These are phyloP conservation scores for Buphagus erythrorhynchus DNA, from an alignment of 2,797 vertebrate species.

Conservation along the genomic window DNA sequence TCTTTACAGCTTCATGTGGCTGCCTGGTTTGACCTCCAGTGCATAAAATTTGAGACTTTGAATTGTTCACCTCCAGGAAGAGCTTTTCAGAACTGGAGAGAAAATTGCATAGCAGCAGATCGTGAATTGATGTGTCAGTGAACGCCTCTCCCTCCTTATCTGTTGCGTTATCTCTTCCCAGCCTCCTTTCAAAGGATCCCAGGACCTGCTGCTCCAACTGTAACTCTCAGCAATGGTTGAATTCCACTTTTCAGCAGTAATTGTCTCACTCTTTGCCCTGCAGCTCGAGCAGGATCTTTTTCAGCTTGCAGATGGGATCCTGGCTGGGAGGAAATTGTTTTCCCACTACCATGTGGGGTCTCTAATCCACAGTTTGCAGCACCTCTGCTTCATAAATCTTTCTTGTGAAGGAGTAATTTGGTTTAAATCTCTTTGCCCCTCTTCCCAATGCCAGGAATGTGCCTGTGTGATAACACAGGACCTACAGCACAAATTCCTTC, in stretches of 20 bases:
- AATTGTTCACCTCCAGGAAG: background rate
- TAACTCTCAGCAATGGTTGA: background rate
- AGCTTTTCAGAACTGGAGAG: background rate
- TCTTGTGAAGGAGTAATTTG: background rate
- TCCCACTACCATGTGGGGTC: background rate
- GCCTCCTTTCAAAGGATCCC: background rate
- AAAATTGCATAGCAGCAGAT: background rate
- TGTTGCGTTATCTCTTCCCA: background rate
- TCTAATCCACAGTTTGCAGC: background rate
- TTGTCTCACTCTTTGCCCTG: background rate
- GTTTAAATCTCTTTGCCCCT: background rate
- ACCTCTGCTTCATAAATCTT: background rate
- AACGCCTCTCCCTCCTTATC: background rate
- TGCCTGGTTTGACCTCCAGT: background rate
- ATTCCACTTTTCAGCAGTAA: background rate
- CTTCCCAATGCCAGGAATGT: background rate
- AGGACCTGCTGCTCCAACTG: background rate
- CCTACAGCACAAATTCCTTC: background rate
- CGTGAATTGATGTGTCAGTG: background rate
- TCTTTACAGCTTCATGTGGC: background rate
- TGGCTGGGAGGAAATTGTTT: background rate
- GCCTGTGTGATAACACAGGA: background rate
- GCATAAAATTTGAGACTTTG: background rate
- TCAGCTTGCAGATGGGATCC: background rate
- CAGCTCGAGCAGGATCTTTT: background rate